Base-by-base conservation (phyloP, 1,140 invertebrate species). In the Pseudomyrmex flavicornis region DNA sequence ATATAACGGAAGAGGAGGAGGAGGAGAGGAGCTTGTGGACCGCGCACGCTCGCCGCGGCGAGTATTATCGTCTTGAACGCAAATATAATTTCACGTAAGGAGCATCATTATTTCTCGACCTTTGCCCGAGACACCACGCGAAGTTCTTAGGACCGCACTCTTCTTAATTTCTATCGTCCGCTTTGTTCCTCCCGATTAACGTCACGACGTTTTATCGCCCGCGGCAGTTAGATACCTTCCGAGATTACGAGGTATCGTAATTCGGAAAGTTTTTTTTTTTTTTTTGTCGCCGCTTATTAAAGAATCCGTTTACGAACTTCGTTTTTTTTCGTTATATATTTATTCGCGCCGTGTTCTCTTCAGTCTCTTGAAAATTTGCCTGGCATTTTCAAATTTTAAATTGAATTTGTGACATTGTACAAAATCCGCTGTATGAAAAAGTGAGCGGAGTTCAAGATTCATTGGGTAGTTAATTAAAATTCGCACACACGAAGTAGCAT, bases 151-250 rank as follows among this genome's bases (percentile, higher is more conserved):
- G 76, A 70, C 66, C 76, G 56, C 76, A 70, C 56, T 80, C 76
- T 72, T 80, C 76, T 80, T 80, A 80, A 80, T 72, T 80, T 80
- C 76, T 80, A 80, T 80, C 76, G 76, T 80, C 65, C n/a, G 44
- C 76, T 80, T 72, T 80, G 76, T 80, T 80, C 66, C 54, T 22
- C 76, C 26, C 76, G 66, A 80, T 80, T 80, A 80, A 80, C 46
- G 66, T 46, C 76, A 12, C 76, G 76, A 80, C 66, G 65, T 72
- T 80, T 80, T 80, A 80, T 80, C 54, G 76, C 44, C 66, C 66
- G 46, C 17, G 15, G 54, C 76, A 56, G 54, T 56, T 17, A 65
- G 61, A 76, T 66, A 66, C 61, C 52, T 65, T 76, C 26, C 35
- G 35, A 7, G 74, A 46, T 1, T 66, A 72, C 54, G 54, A 66